phyloP scores from a whole-genome alignment of 2,888 invertebrate genomes.

The Tipula lateralis region DNA sequence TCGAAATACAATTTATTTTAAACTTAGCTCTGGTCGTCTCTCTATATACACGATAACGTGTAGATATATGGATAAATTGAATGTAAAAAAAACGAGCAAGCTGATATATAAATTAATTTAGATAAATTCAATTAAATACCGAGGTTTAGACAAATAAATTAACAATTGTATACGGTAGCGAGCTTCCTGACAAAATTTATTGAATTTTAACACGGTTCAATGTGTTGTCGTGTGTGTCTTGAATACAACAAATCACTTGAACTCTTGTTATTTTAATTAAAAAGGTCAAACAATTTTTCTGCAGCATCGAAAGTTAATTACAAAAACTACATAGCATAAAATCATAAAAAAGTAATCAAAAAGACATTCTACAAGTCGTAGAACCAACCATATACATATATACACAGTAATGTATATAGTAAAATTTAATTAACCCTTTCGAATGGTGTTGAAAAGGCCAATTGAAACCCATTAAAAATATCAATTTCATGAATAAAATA shows the following conservation, averaged over 20 bases:
- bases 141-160: slow-evolving; percentile 11
- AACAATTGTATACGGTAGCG: background rate
- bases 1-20: background rate
- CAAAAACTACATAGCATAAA: background rate
- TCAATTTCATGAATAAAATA: background rate
- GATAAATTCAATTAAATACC: background rate
- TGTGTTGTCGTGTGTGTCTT: background rate
- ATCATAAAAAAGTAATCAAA: slow-evolving; percentile 5
- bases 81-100: background rate
- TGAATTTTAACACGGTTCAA: background rate
- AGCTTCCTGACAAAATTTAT: background rate
- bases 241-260: background rate
- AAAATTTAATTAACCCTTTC: slow-evolving; percentile 19
- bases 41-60: background rate
- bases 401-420: background rate
- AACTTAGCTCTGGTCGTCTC: background rate
- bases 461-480: slow-evolving; percentile 24
- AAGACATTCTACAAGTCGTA: background rate
- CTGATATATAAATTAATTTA: background rate
- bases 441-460: slow-evolving; percentile 13
- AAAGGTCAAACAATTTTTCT: slow-evolving; percentile 11
- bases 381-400: background rate
- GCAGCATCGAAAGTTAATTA: background rate
- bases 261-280: background rate
- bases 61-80: background rate